Evolutionary conservation across 2,888 invertebrate species (phyloP).

Genomic region (Callyntrura guangdongensis): DNA sequence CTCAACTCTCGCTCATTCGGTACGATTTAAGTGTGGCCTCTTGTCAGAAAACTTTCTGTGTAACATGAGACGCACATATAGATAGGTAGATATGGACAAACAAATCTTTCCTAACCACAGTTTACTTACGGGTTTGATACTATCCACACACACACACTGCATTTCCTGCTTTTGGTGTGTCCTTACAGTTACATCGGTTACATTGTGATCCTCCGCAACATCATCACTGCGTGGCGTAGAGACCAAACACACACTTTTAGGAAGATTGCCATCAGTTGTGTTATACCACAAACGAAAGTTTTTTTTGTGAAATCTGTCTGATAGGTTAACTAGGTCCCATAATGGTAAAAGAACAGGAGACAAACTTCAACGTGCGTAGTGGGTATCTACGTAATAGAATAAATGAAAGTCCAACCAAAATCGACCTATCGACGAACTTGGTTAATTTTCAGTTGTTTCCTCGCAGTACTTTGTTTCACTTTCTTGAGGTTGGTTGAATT

Average conservation of each 20-base stretch:
- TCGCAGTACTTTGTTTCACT: slow-evolving; percentile 10
- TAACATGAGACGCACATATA: too few species aligned
- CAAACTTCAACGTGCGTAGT: not conserved
- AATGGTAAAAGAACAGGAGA: not conserved
- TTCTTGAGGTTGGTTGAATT: too few species aligned
- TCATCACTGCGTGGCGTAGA: slow-evolving; percentile 1
- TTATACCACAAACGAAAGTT: not conserved
- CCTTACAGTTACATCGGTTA: too few species aligned
- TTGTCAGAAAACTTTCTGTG: not conserved
- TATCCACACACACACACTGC: slow-evolving; percentile 21
- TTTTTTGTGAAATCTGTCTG: too few species aligned
- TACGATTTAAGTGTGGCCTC: not conserved
- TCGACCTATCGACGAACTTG: slow-evolving; percentile 24
- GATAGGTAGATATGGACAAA: not conserved
- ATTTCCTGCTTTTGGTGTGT: not conserved
- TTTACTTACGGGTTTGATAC: not conserved
- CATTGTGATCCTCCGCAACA: not conserved
- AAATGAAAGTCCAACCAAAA: not conserved
- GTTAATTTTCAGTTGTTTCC: not conserved
- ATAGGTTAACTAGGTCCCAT: too few species aligned
- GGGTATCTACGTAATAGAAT: not conserved
- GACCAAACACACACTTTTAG: slow-evolving; percentile 7
- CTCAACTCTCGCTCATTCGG: not conserved
- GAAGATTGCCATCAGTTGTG: slow-evolving; percentile 41
- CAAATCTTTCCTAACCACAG: not conserved